Conservation (phyloP, 1,140 invertebrate genomes). For the Chironomus tepperi region DNA sequence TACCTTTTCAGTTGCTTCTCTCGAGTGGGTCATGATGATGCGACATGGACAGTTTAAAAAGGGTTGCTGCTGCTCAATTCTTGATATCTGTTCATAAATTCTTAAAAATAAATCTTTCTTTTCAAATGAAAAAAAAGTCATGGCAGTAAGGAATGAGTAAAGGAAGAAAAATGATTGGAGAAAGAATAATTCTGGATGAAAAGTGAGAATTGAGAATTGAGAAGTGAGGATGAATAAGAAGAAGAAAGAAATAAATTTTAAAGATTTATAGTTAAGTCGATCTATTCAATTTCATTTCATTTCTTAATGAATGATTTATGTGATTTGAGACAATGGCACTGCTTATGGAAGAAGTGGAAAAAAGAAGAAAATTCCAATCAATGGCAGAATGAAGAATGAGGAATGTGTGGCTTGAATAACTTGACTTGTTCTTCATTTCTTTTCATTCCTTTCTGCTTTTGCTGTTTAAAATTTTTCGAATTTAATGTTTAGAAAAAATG, state of each 20-base stretch:
- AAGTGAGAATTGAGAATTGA: no score
- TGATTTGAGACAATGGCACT: conserved; percentile 7
- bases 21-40: no score
- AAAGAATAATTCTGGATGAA: no score
- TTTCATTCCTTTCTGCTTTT: not conserved
- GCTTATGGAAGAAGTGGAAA: not conserved
- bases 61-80: no score
- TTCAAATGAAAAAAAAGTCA: no score
- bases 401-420: conserved; percentile 6
- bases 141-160: no score
- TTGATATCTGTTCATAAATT: no score
- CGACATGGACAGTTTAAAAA: no score
- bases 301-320: conserved; percentile 14
- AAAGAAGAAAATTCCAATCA: conserved; percentile 14
- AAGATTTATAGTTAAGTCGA: conserved; percentile 14
- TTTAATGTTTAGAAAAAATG: not conserved
- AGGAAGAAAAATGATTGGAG: no score
- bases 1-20: no score
- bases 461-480: not conserved
- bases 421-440: not conserved
- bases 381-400: conserved; percentile 1
- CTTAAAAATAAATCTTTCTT: no score
- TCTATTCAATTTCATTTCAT: conserved; percentile 14
- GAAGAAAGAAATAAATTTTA: conserved; percentile 7
- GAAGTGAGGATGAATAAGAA: not conserved